Conservation (phyloP, 2,113 vertebrate genomes). For the Pachycephala philippinensis region DNA sequence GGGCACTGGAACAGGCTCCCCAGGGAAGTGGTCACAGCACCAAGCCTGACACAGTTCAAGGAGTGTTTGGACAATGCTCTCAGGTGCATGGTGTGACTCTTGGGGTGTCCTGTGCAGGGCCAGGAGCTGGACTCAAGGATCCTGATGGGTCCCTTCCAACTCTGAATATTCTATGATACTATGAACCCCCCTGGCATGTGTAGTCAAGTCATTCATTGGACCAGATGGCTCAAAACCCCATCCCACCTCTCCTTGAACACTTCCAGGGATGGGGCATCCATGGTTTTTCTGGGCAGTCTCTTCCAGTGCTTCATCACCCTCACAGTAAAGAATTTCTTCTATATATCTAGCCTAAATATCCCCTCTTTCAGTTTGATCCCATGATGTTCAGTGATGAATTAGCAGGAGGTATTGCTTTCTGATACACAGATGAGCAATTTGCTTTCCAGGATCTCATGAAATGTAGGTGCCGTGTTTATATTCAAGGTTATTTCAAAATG, state of each 20-base stretch:
- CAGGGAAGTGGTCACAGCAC: neutral
- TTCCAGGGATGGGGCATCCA: neutral
- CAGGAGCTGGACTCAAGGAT: too few species aligned
- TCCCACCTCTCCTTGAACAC: neutral
- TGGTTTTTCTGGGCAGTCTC: neutral
- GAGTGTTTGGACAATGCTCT: neutral
- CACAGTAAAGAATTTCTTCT: neutral
- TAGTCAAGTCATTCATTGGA: neutral
- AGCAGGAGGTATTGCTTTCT: neutral
- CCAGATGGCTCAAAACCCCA: neutral
- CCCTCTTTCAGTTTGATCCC: neutral
- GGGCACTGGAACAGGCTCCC: neutral
- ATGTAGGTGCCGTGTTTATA: neutral
- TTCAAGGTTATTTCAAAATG: neutral
- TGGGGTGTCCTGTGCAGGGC: neutral
- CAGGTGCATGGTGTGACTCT: neutral
- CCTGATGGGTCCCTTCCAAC: neutral
- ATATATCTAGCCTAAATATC: neutral
- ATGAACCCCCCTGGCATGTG: neutral
- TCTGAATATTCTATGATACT: neutral
- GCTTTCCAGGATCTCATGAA: neutral
- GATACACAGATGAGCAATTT: neutral
- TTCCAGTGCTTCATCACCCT: neutral
- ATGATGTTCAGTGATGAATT: neutral
- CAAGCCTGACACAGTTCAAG: neutral